Evolutionary conservation across 1,140 invertebrate genomes (phyloP).

Genomic region (Drosophila tani): DNA sequence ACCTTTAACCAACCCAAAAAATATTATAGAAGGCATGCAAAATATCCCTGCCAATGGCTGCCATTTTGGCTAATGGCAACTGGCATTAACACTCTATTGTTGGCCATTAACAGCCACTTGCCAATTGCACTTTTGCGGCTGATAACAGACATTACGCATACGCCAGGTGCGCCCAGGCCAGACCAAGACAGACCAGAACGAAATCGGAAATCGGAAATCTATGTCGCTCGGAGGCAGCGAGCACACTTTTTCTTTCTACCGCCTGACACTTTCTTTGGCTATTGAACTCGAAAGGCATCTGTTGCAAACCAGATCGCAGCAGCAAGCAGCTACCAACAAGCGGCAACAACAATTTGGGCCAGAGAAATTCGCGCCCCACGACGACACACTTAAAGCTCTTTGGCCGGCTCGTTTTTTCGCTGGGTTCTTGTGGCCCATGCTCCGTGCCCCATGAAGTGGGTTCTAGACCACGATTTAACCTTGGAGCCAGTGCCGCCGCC

Average conservation of each 20-base stretch:
- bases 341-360: constrained; percentile 73
- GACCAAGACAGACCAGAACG: neutral
- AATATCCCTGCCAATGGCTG: constrained; percentile 11
- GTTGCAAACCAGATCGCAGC: constrained; percentile 71
- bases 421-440: constrained; percentile 59
- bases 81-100: constrained; percentile 53
- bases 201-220: constrained; percentile 36
- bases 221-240: constrained; percentile 42
- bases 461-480: constrained; percentile 75
- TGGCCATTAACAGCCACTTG: constrained; percentile 56
- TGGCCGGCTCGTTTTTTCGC: constrained; percentile 3
- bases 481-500: constrained; percentile 31
- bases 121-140: constrained; percentile 45
- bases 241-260: constrained; percentile 80
- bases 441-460: constrained; percentile 12
- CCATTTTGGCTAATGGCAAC: constrained; percentile 28
- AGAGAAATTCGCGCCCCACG: constrained; percentile 80
- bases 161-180: constrained; percentile 29
- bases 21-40: neutral
- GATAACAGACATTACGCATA: constrained; percentile 76
- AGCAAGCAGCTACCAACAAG: constrained; percentile 13
- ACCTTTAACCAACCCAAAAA: neutral
- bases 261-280: constrained; percentile 78
- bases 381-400: constrained; percentile 66
- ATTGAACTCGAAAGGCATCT: constrained; percentile 78